Base-by-base conservation (phyloP, 2,113 vertebrate species). In the Plectropomus leopardus region DNA sequence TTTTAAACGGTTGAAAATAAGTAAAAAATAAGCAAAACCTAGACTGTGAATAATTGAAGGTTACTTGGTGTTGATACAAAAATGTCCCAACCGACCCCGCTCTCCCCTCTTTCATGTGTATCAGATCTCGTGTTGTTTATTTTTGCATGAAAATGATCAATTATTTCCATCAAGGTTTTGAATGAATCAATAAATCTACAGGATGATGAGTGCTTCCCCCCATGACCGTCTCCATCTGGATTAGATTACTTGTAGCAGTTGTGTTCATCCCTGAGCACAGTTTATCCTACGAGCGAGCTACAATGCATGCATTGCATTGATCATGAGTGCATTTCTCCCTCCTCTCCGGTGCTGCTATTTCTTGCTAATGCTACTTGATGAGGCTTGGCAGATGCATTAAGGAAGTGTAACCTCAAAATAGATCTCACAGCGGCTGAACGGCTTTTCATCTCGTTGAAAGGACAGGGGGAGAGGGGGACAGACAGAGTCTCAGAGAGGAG, bases 361-460 rank as follows among this genome's bases (percentile, higher is more conserved):
- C 51, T 24, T 13, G 13, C 75, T 76, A 78, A 88, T 85, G 76
- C 83, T 51, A 63, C 72, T 55, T 76, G 86, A 86, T 82, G 72
- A 84, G 74, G 65, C 65, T 72, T 74, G 79, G 78, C 82, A 82
- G 84, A 78, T 50, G 75, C 68, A 86, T 85, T 76, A 77, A 63
- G 73, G 64, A 86, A 75, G 86, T 23, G 26, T 36, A 72, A 83
- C 84, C 78, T 73, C 53, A 66, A 86, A 82, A 84, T 76, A 78
- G 78, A 78, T 68, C 65, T 47, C 58, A 17, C 32, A 55, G 67
- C 17, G n/a, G 65, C 47, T 21, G 61, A 69, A 40, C 72, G 32
- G 75, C 79, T 73, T 88, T 73, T 84, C 70, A 78, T 87, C 74
- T 47, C 50, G 74, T 50, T 84, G 78, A 88, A 82, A 88, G 72